Conservation (phyloP, 1,140 invertebrate genomes). For the Sminthurides bifidus region DNA sequence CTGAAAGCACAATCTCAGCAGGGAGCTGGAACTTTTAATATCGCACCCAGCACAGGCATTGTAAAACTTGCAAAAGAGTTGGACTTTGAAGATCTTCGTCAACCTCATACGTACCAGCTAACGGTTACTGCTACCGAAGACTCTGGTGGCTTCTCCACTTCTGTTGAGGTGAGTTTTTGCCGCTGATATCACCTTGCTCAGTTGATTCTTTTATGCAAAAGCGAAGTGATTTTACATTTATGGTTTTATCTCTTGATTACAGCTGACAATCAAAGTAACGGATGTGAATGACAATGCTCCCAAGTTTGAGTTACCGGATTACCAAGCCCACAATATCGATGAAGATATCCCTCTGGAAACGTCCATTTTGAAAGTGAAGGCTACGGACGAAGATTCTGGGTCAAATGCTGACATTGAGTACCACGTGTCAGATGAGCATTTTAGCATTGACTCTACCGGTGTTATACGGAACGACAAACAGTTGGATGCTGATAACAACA, state of each 20-base stretch:
- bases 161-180: slow-evolving; percentile 61
- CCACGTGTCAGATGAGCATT: slow-evolving; percentile 81
- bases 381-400: slow-evolving; percentile 82
- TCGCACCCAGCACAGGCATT: slow-evolving; percentile 82
- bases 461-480: slow-evolving; percentile 86
- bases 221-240: too few relatives aligned
- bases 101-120: slow-evolving; percentile 82
- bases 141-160: slow-evolving; percentile 87
- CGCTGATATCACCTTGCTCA: background rate
- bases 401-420: slow-evolving; percentile 89
- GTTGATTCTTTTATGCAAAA: too few relatives aligned
- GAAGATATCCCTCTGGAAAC: slow-evolving; percentile 84
- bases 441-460: slow-evolving; percentile 78
- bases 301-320: slow-evolving; percentile 87
- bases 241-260: slow-evolving; percentile 34
- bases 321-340: slow-evolving; percentile 87
- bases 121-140: slow-evolving; percentile 89
- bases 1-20: slow-evolving; percentile 76
- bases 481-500: slow-evolving; percentile 87
- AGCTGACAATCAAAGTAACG: slow-evolving; percentile 81
- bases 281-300: slow-evolving; percentile 82
- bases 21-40: slow-evolving; percentile 88
- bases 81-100: slow-evolving; percentile 84
- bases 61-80: slow-evolving; percentile 88
- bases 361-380: slow-evolving; percentile 80